Base-by-base conservation (phyloP, 2,888 invertebrate genomes). In the Cosmia trapezina region DNA sequence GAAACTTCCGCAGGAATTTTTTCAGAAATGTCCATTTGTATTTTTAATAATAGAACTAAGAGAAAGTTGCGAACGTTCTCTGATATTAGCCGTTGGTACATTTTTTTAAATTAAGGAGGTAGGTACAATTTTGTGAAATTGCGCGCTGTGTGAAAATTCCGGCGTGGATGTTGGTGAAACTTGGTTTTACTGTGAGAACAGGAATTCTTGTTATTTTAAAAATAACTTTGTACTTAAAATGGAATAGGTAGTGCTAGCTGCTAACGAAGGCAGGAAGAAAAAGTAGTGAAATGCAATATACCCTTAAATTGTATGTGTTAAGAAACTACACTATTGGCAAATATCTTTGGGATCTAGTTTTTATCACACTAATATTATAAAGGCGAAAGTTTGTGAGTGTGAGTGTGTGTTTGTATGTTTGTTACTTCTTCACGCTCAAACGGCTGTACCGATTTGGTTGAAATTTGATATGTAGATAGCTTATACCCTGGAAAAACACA, bases 41-140 rank as follows among this genome's bases (percentile, higher is more conserved):
- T 83, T 81, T 81, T 83, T 79, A 73, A 78, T 80, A 76, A 70
- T 57, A 67, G 45, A 72, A 65, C 45, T 54, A 54, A 61, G 57
- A 62, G 22, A 66, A 80, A 70, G 57, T 83, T 63, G 43, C 49
- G 43, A 51, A 62, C 22, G 41, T 49, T 62, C 47, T 19, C 11
- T 43, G 54, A 69, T 69, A 76, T 69, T 57, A 65, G 68, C 45
- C 53, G 72, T 62, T 71, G 63, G 59, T 64, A 54, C 14, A 28
- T 70, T 65, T 75, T 81, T 82, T 66, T 71, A 67, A 83, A 81
- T 76, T 76, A 76, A 83, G 67, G 60, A 60, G 41, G 70, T 53
- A 17, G 19, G 61, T 61, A 66, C 62, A 56, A 64, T 78, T 70
- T 73, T 68, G 57, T 22, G 66, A 73, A 68, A 75, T 81, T 76